Conservation (phyloP, 2,113 vertebrate genomes). For the Xyrauchen texanus region DNA sequence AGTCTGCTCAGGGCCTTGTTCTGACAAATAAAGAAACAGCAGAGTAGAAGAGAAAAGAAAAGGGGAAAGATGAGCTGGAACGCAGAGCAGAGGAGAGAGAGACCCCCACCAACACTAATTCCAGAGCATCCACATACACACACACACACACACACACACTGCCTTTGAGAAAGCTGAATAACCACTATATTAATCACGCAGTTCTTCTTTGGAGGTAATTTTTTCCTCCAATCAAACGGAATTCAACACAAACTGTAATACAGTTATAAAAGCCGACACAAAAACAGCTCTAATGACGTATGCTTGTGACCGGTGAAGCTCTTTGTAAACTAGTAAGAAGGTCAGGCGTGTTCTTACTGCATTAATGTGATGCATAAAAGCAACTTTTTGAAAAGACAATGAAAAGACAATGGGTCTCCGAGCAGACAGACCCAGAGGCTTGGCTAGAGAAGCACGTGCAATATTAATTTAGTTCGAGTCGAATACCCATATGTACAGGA, state of each 20-base stretch:
- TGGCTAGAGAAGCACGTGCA: background rate
- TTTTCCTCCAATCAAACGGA: background rate
- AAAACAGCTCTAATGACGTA: conserved; percentile 14
- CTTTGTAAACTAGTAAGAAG: background rate
- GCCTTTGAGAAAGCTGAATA: conserved; percentile 28
- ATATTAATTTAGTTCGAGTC: conserved; percentile 32
- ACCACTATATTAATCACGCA: background rate
- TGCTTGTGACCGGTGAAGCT: background rate
- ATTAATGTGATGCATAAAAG: conserved; percentile 12
- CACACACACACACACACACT: background rate
- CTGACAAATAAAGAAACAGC: conserved; percentile 70
- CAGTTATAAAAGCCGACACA: no score
- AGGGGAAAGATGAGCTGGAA: no score
- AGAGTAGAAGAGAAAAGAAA: conserved; percentile 55
- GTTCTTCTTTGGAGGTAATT: conserved; percentile 1
- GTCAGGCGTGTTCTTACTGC: conserved; percentile 7
- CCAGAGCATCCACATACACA: background rate
- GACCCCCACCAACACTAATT: background rate
- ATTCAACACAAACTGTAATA: no score
- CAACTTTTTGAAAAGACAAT: conserved; percentile 5
- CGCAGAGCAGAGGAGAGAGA: background rate
- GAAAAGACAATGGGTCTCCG: background rate
- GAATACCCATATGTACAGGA: conserved; percentile 45
- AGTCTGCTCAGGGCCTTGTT: conserved; percentile 71
- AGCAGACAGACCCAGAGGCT: background rate